phyloP scores from a whole-genome alignment of 2,888 invertebrate species.

The Caenorhabditis virilis region DNA sequence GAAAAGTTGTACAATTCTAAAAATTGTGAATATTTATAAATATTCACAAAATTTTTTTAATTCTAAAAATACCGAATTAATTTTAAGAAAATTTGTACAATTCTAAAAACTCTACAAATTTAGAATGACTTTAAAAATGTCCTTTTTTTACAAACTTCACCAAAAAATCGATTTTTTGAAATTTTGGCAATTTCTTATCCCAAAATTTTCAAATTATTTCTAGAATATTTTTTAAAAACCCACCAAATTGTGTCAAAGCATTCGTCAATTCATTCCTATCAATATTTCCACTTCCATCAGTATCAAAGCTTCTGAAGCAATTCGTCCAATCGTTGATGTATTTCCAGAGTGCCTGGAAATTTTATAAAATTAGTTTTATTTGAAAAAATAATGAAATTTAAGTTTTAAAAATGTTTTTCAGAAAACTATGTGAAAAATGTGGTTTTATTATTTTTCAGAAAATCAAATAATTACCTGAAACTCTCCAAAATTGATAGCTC shows the following conservation, averaged over 20 bases:
- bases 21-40: too few species aligned
- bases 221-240: too few species aligned
- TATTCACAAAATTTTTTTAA: too few species aligned
- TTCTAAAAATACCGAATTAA: too few species aligned
- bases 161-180: slow-evolving; percentile 5
- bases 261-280: slow-evolving; percentile 86
- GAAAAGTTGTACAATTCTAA: too few species aligned
- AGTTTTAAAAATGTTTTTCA: slow-evolving; percentile 4
- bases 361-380: not conserved
- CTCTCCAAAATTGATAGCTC: slow-evolving; percentile 89
- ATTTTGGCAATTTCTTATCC: too few species aligned
- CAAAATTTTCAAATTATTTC: too few species aligned
- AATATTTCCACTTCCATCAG: slow-evolving; percentile 85
- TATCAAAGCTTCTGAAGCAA: slow-evolving; percentile 90
- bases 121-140: too few species aligned
- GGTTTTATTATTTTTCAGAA: too few species aligned
- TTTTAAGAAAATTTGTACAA: too few species aligned
- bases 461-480: slow-evolving; percentile 76
- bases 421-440: not conserved
- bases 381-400: too few species aligned
- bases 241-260: slow-evolving; percentile 83
- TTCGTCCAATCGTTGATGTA: slow-evolving; percentile 97
- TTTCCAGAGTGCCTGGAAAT: slow-evolving; percentile 82
- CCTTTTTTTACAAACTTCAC: not conserved
- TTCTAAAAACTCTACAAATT: too few species aligned